Conservation (phyloP, 1,140 invertebrate species). For the Drosophila repletoides region DNA sequence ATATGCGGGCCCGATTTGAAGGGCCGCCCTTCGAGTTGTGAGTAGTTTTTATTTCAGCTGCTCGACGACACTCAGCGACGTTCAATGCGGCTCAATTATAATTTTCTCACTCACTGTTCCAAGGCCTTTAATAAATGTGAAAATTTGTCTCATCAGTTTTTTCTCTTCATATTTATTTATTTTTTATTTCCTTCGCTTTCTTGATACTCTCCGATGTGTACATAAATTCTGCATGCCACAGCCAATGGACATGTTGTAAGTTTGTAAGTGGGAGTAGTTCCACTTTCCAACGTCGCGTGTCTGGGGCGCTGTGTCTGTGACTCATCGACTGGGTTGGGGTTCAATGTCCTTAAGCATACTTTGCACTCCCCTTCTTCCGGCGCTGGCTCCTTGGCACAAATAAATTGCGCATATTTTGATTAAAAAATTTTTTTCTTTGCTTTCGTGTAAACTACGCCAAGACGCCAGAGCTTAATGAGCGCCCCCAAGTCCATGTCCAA, state of each 20-base stretch:
- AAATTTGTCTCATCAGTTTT: slow-evolving; percentile 21
- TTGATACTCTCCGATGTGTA: too few species aligned
- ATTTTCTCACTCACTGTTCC: slow-evolving; percentile 37
- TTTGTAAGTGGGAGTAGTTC: slow-evolving; percentile 11
- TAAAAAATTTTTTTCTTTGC: slow-evolving; percentile 22
- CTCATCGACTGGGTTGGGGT: slow-evolving; percentile 27
- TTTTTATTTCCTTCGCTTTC: too few species aligned
- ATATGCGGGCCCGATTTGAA: slow-evolving; percentile 39
- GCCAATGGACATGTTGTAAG: slow-evolving; percentile 32
- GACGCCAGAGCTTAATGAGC: slow-evolving; percentile 22
- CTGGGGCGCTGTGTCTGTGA: slow-evolving; percentile 10
- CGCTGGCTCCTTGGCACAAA: slow-evolving; percentile 20
- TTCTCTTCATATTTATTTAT: slow-evolving; percentile 8
- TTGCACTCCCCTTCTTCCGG: neutral
- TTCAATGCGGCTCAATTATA: slow-evolving; percentile 37
- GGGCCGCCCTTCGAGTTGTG: slow-evolving; percentile 7
- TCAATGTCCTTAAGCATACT: slow-evolving; percentile 40
- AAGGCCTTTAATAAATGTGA: slow-evolving; percentile 44
- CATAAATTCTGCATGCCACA: slow-evolving; percentile 40
- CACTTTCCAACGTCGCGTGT: slow-evolving; percentile 40
- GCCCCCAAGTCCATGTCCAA: neutral
- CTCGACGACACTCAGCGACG: slow-evolving; percentile 16
- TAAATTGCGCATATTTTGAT: slow-evolving; percentile 48
- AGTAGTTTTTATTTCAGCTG: slow-evolving; percentile 38
- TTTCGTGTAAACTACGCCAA: neutral